Percentiles rank a stretch among this genome's conserved stretches.
phyloP scores from a whole-genome alignment of 2,888 invertebrate species.

The Acholoe squamosa region DNA sequence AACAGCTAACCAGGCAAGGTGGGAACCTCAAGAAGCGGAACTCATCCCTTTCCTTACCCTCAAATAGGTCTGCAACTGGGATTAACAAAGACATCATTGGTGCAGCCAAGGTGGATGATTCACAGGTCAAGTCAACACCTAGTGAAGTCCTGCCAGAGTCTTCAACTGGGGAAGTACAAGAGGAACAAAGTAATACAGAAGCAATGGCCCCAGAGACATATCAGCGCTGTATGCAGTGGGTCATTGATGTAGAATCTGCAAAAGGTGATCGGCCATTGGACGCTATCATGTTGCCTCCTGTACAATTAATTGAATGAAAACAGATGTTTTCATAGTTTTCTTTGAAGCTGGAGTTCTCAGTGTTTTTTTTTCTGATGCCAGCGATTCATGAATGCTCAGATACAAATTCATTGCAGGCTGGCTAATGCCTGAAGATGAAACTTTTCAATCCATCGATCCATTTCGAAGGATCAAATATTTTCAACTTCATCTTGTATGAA shows the following conservation, averaged over 20 bases:
- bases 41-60: neutral
- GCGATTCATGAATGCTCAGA: no score
- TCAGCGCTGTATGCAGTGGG: neutral
- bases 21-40: neutral
- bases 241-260: conserved; percentile 34
- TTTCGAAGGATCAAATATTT: no score
- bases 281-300: neutral
- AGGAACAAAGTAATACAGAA: neutral
- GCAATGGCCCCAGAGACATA: conserved; percentile 19
- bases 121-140: neutral
- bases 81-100: neutral
- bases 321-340: neutral
- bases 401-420: no score
- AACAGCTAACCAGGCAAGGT: neutral
- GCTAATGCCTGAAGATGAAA: no score
- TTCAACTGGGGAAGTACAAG: neutral
- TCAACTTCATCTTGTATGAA: no score
- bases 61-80: neutral
- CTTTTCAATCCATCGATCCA: no score
- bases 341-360: neutral
- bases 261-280: conserved; percentile 34
- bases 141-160: neutral
- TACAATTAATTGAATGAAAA: neutral
- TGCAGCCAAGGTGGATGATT: neutral
- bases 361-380: no score